Percentiles rank a stretch among this genome's conserved stretches.
These are phyloP conservation scores for Marmota flaviventris DNA, from an alignment of 2,113 vertebrate species.

Conservation along the genomic window DNA sequence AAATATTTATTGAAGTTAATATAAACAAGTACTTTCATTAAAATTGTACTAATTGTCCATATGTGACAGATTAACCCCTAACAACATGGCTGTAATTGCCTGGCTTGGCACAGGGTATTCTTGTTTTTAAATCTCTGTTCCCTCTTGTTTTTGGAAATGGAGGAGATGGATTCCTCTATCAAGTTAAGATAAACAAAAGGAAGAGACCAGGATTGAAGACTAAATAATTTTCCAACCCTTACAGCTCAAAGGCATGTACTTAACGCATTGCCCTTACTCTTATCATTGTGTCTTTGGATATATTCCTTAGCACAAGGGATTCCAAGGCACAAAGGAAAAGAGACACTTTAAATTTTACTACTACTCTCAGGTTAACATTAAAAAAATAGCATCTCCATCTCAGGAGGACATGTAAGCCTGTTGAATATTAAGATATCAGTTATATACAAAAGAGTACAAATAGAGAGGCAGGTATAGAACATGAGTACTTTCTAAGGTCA, in stretches of 20 bases:
- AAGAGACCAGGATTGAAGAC: neutral
- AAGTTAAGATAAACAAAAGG: neutral
- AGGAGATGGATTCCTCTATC: neutral
- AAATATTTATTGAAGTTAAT: neutral
- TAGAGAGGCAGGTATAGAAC: neutral
- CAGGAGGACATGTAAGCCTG: neutral
- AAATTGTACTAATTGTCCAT: neutral
- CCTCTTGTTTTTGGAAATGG: neutral
- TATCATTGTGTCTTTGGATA: neutral
- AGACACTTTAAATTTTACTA: neutral
- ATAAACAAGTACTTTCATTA: neutral
- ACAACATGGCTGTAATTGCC: neutral
- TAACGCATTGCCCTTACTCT: neutral
- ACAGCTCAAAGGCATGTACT: neutral
- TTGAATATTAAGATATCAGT: neutral
- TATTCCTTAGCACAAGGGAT: neutral
- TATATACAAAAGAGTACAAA: neutral
- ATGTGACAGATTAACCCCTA: neutral
- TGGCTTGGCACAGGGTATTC: neutral
- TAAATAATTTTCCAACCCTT: neutral
- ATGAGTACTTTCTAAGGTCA: neutral
- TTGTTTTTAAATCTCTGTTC: neutral
- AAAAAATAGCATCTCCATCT: neutral
- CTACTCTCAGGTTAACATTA: neutral
- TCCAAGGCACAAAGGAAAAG: neutral